Conservation (phyloP, 2,113 vertebrate genomes). For the Albula glossodonta region DNA sequence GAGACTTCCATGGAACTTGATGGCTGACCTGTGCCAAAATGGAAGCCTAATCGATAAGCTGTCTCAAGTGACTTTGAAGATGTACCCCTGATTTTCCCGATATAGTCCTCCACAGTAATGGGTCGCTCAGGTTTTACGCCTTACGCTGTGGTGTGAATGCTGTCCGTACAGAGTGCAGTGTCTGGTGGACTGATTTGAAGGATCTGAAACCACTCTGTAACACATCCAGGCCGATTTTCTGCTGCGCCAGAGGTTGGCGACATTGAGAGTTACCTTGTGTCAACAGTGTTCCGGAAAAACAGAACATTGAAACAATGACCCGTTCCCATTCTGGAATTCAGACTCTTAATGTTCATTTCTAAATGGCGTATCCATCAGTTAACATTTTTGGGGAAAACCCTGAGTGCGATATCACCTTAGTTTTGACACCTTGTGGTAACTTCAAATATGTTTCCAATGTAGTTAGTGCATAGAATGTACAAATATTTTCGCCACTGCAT, state of each 20-base stretch:
- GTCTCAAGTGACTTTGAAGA: neutral
- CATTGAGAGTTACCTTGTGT: neutral
- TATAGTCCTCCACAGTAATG: neutral
- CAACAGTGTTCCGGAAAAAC: neutral
- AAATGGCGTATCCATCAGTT: too few relatives aligned
- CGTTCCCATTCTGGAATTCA: too few relatives aligned
- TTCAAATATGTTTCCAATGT: too few relatives aligned
- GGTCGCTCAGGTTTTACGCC: neutral
- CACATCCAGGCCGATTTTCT: neutral
- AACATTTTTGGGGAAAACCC: too few relatives aligned
- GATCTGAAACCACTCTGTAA: neutral
- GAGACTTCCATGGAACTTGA: neutral
- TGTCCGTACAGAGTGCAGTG: neutral
- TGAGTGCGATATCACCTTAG: too few relatives aligned
- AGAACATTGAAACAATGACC: too few relatives aligned
- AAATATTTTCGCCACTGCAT: too few relatives aligned
- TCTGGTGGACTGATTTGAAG: neutral
- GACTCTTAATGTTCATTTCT: too few relatives aligned
- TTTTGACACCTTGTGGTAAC: too few relatives aligned
- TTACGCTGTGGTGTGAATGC: neutral
- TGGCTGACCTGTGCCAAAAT: neutral
- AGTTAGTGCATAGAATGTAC: too few relatives aligned
- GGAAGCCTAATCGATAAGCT: neutral
- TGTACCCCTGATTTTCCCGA: neutral
- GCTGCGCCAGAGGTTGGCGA: neutral